A percentile compares a stretch with the other conserved stretches of the same genome.
These are phyloP conservation scores for Agrotis puta DNA, from an alignment of 2,888 invertebrate species.

Conservation along the genomic window DNA sequence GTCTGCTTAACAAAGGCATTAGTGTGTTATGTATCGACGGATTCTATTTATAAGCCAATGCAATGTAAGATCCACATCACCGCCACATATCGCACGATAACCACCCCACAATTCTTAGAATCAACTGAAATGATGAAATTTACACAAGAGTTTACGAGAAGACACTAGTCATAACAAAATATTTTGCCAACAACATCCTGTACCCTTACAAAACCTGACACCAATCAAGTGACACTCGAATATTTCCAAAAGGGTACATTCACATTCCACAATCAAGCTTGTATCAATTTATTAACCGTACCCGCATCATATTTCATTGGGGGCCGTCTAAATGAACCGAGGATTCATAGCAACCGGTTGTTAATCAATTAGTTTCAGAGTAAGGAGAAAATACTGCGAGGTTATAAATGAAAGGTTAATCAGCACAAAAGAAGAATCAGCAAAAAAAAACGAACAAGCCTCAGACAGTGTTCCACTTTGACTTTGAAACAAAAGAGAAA, in stretches of 20 bases:
- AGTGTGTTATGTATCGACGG: too few relatives aligned
- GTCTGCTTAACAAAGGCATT: too few relatives aligned
- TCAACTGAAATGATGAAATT: background rate
- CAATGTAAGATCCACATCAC: too few relatives aligned
- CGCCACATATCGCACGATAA: too few relatives aligned
- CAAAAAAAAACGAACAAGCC: background rate
- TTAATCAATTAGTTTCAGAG: background rate
- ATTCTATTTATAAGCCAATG: too few relatives aligned
- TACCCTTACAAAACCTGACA: slow-evolving; percentile 47
- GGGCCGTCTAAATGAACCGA: background rate
- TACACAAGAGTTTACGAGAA: background rate
- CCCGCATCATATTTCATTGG: slow-evolving; percentile 40
- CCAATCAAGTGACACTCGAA: slow-evolving; percentile 42
- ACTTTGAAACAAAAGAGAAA: too few relatives aligned
- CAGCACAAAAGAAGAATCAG: too few relatives aligned
- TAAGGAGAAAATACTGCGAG: background rate
- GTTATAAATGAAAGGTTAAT: too few relatives aligned
- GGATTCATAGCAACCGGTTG: background rate
- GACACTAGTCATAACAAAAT: slow-evolving; percentile 13
- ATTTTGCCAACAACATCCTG: slow-evolving; percentile 38
- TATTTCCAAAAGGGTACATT: slow-evolving; percentile 40
- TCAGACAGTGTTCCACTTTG: too few relatives aligned
- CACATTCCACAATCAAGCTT: slow-evolving; percentile 29
- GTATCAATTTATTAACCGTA: slow-evolving; percentile 36
- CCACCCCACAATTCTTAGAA: background rate